Percentiles rank a stretch among this genome's conserved stretches.
These are phyloP conservation scores for Anomalospiza imberbis DNA, from an alignment of 2,797 vertebrate species.

Conservation along the genomic window DNA sequence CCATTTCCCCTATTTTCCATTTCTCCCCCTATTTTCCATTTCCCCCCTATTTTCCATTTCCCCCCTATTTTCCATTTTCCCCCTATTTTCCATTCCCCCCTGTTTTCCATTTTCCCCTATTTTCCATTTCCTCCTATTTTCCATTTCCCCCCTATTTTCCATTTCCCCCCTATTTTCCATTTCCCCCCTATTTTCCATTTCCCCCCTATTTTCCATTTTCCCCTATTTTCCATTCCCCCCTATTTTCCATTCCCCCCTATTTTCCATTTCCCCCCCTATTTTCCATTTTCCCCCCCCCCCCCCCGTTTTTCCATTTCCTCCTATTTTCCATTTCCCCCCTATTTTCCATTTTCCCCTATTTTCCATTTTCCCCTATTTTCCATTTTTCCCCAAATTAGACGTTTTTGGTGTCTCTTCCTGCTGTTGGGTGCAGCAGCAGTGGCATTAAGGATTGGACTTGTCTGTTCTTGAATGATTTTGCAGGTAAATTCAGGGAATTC, in stretches of 20 bases:
- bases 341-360: background rate
- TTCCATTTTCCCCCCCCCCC: background rate
- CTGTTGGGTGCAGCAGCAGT: background rate
- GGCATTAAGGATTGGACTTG: background rate
- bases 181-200: background rate
- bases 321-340: background rate
- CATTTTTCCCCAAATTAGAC: background rate
- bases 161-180: background rate
- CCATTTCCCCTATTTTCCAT: too few species aligned
- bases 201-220: background rate
- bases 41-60: background rate
- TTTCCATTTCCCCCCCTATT: too few species aligned
- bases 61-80: background rate
- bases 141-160: background rate
- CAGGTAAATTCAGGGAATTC: background rate
- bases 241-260: too few species aligned
- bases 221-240: background rate
- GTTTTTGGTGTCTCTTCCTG: background rate
- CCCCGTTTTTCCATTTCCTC: background rate
- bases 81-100: background rate
- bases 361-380: background rate
- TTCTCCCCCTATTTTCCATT: too few species aligned
- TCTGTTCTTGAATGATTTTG: background rate
- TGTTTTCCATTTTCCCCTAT: background rate
- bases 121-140: background rate